Percentiles rank a stretch among this genome's conserved stretches.
These are phyloP conservation scores for Zoanthus sansibaricus DNA, from an alignment of 92 coral and sea anemone genomes.

Conservation along the genomic window DNA sequence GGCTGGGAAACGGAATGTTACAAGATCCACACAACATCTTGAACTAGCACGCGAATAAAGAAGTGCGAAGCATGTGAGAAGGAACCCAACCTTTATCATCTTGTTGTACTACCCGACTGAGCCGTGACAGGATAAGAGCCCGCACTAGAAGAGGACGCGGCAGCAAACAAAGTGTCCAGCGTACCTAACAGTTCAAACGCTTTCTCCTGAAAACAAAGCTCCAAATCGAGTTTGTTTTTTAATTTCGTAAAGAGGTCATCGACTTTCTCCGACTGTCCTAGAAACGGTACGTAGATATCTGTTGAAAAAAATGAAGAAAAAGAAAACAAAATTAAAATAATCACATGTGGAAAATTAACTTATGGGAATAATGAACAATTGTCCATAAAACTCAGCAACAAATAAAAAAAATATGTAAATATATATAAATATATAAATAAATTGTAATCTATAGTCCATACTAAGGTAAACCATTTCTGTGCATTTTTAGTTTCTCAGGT, in stretches of 20 bases:
- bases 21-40: not conserved
- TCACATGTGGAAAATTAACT: no score
- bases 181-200: constrained; percentile 92
- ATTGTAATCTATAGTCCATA: no score
- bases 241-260: constrained; percentile 83
- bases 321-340: no score
- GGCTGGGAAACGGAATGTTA: no score
- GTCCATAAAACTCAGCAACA: no score
- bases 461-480: no score
- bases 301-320: not conserved
- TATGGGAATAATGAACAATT: no score
- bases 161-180: constrained; percentile 90
- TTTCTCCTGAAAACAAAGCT: constrained; percentile 75
- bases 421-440: no score
- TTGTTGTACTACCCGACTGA: not conserved
- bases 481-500: no score
- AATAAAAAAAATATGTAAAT: no score
- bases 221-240: constrained; percentile 62
- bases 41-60: not conserved
- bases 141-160: constrained; percentile 51
- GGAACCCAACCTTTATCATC: not conserved
- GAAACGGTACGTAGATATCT: constrained; percentile 90
- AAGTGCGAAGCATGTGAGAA: not conserved
- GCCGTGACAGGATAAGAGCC: not conserved
- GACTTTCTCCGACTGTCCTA: constrained; percentile 88